Evolutionary conservation across 2,888 invertebrate genomes (phyloP).

Genomic region (Campopleginae sp.): DNA sequence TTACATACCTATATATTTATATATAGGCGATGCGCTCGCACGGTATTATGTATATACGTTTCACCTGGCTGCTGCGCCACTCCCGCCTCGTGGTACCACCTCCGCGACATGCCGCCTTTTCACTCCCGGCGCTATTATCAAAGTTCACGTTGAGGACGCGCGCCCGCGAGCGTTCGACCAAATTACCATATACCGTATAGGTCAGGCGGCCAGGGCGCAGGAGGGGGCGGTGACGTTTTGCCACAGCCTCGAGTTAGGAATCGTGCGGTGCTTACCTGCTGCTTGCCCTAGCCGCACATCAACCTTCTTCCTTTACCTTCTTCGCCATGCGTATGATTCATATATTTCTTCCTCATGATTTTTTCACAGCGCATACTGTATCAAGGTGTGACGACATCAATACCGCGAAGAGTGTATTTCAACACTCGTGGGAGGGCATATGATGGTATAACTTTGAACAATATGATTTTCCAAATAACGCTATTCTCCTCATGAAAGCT

Average conservation of each 20-base stretch:
- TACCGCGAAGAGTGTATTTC: slow-evolving; percentile 13
- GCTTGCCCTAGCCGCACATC: slow-evolving; percentile 43
- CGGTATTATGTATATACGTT: slow-evolving; percentile 50
- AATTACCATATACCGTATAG: slow-evolving; percentile 71
- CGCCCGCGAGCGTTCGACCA: slow-evolving; percentile 64
- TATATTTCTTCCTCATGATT: slow-evolving; percentile 38
- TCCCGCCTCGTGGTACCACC: slow-evolving; percentile 78
- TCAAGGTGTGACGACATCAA: slow-evolving; percentile 48
- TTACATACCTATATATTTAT: slow-evolving; percentile 16
- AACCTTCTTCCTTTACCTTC: slow-evolving; percentile 3
- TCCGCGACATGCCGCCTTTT: slow-evolving; percentile 81
- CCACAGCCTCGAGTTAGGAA: slow-evolving; percentile 61
- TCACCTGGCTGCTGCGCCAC: slow-evolving; percentile 79
- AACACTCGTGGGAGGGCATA: slow-evolving; percentile 20
- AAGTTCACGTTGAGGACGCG: slow-evolving; percentile 81
- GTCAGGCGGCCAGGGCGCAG: slow-evolving; percentile 62
- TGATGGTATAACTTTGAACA: slow-evolving; percentile 16
- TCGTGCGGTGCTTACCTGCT: slow-evolving; percentile 30
- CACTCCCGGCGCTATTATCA: slow-evolving; percentile 81
- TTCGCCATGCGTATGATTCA: slow-evolving; percentile 50
- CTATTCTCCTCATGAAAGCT: neutral
- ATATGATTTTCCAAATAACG: slow-evolving; percentile 19
- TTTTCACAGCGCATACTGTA: slow-evolving; percentile 16
- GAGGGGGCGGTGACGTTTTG: slow-evolving; percentile 63
- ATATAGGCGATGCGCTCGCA: slow-evolving; percentile 1